phyloP scores from a whole-genome alignment of 2,797 vertebrate species.

The Acanthurus tractus region DNA sequence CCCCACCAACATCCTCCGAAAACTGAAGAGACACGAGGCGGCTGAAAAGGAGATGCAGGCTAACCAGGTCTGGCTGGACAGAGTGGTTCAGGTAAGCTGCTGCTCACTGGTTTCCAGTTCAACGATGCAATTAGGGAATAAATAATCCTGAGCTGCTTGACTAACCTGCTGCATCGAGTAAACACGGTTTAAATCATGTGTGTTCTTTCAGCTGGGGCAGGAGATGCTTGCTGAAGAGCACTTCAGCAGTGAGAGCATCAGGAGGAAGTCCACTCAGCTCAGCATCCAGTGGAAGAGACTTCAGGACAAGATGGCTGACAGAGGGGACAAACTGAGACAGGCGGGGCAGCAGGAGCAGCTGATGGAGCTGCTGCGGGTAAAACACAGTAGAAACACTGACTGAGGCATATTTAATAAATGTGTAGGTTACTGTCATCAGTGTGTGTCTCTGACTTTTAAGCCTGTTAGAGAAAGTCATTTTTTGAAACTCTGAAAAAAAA shows the following conservation, averaged over 20 bases:
- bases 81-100: constrained; percentile 84
- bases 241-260: constrained; percentile 79
- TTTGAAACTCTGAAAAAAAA: no score
- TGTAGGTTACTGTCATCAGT: no score
- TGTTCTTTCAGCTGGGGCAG: constrained; percentile 82
- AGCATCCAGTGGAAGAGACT: constrained; percentile 86
- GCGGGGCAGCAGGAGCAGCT: constrained; percentile 91
- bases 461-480: no score
- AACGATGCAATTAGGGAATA: not conserved
- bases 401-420: no score
- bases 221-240: constrained; percentile 82
- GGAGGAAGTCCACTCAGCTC: constrained; percentile 81
- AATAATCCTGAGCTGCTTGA: no score
- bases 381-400: not conserved
- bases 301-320: constrained; percentile 87
- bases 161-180: no score
- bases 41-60: constrained; percentile 90
- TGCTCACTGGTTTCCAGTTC: not conserved
- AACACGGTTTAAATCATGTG: not conserved
- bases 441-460: no score
- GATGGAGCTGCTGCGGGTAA: constrained; percentile 88
- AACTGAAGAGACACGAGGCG: constrained; percentile 89
- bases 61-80: constrained; percentile 84
- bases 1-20: constrained; percentile 86
- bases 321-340: constrained; percentile 89